phyloP scores from a whole-genome alignment of 2,113 vertebrate species.

The Takifugu bimaculatus region DNA sequence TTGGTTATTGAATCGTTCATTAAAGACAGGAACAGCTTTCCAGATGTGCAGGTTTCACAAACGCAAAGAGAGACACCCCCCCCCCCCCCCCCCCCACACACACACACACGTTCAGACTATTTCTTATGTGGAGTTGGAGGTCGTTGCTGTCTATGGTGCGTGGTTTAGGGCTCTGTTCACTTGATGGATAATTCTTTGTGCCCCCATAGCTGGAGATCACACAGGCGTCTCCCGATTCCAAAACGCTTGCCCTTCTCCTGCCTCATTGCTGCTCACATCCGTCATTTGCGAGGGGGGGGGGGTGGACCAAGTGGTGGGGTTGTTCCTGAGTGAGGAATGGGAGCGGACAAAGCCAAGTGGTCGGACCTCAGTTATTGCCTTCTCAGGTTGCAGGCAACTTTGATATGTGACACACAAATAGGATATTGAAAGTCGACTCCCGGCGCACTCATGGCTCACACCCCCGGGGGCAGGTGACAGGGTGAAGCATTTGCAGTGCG shows the following conservation, averaged over 20 bases:
- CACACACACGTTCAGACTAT: no score
- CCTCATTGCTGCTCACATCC: constrained; percentile 47
- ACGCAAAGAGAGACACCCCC: no score
- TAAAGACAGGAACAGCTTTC: no score
- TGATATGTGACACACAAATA: constrained; percentile 67
- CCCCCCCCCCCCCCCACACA: no score
- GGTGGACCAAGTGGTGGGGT: constrained; percentile 1
- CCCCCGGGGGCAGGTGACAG: constrained; percentile 26
- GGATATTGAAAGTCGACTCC: constrained; percentile 55
- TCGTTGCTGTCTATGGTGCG: no score
- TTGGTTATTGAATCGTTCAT: no score
- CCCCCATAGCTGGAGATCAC: constrained; percentile 12
- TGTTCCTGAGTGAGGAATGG: constrained; percentile 43
- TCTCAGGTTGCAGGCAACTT: constrained; percentile 61
- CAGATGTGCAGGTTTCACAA: no score
- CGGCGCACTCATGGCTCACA: constrained; percentile 28
- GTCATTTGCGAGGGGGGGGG: constrained; percentile 11
- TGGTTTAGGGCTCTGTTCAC: no score
- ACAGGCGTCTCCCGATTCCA: constrained; percentile 38
- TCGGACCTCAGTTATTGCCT: constrained; percentile 53
- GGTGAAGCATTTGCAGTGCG: constrained; percentile 28
- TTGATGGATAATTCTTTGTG: no score
- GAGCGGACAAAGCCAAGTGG: constrained; percentile 39
- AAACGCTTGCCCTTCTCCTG: constrained; percentile 18
- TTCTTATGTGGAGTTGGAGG: no score